These are phyloP conservation scores for Dendrolimus pini DNA, from an alignment of 2,888 invertebrate genomes.

Conservation along the genomic window DNA sequence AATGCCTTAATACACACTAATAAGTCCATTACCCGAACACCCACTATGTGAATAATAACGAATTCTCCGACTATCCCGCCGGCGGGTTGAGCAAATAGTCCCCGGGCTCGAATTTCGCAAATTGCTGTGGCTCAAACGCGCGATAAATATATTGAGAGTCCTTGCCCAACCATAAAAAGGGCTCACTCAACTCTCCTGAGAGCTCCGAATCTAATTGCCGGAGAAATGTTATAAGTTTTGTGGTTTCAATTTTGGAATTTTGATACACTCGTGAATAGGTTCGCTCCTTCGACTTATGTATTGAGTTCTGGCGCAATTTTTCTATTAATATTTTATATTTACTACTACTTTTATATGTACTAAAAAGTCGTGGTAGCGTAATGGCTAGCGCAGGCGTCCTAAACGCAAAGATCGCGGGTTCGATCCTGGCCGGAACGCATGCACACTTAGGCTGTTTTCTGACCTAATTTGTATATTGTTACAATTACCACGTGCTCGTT, in stretches of 20 bases:
- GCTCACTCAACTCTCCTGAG: conserved; percentile 22
- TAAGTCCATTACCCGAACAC: conserved; percentile 29
- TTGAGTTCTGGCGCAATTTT: not conserved
- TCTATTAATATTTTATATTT: not conserved
- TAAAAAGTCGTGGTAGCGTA: too few species aligned
- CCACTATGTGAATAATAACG: conserved; percentile 24
- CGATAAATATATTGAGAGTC: conserved; percentile 28
- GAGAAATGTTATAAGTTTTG: conserved; percentile 19
- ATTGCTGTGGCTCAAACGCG: conserved; percentile 25
- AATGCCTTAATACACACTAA: conserved; percentile 15
- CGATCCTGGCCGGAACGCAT: too few species aligned
- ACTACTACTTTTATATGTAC: not conserved
- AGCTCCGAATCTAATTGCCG: conserved; percentile 21
- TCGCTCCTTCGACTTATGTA: not conserved
- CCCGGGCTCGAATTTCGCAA: conserved; percentile 30
- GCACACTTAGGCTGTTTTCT: too few species aligned
- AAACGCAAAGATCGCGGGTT: too few species aligned
- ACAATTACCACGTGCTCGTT: too few species aligned
- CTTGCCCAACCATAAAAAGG: conserved; percentile 28
- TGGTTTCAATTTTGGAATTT: conserved; percentile 6
- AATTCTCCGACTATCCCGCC: conserved; percentile 19
- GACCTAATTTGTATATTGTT: too few species aligned
- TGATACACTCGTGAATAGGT: not conserved
- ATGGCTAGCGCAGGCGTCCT: too few species aligned
- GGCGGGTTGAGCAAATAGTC: conserved; percentile 24